Evolutionary conservation across 2,113 vertebrate species (phyloP).

Genomic region (Esox niger): DNA sequence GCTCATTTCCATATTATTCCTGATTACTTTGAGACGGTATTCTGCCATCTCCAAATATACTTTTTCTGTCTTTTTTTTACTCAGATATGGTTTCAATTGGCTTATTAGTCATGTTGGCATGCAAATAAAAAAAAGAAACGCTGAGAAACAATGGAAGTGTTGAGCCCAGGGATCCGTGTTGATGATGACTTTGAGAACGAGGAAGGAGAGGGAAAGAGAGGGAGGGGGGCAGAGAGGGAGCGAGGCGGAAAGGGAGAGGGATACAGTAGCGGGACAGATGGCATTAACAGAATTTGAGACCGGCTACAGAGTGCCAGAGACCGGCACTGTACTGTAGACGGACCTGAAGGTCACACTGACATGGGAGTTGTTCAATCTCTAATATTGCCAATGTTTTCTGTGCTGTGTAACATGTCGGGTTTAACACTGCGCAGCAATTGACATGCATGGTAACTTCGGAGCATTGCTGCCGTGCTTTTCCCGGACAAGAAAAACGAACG

Average conservation of each 20-base stretch:
- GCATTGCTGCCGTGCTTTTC: too few species aligned
- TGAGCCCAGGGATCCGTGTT: slow-evolving; percentile 4
- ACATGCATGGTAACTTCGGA: too few species aligned
- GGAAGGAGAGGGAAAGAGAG: background rate
- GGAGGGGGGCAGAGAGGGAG: slow-evolving; percentile 15
- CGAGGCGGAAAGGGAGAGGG: background rate
- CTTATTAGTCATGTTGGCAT: slow-evolving; percentile 16
- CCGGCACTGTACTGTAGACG: slow-evolving; percentile 25
- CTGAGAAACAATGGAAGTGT: slow-evolving; percentile 4
- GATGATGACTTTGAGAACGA: background rate
- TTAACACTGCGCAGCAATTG: too few species aligned
- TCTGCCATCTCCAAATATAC: slow-evolving; percentile 2
- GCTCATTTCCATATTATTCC: background rate
- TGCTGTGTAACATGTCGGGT: background rate
- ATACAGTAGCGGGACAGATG: slow-evolving; percentile 39
- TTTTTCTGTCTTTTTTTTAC: slow-evolving; percentile 20
- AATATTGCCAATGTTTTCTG: background rate
- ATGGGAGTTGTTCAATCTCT: slow-evolving; percentile 1
- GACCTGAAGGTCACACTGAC: slow-evolving; percentile 27
- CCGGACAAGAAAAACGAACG: too few species aligned
- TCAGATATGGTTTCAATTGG: slow-evolving; percentile 14
- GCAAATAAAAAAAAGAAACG: slow-evolving; percentile 29
- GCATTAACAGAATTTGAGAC: slow-evolving; percentile 29
- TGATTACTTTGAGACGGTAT: background rate
- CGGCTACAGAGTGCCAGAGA: slow-evolving; percentile 30